Evolutionary conservation across 2,888 invertebrate species (phyloP).

Genomic region (Melanchra persicariae): DNA sequence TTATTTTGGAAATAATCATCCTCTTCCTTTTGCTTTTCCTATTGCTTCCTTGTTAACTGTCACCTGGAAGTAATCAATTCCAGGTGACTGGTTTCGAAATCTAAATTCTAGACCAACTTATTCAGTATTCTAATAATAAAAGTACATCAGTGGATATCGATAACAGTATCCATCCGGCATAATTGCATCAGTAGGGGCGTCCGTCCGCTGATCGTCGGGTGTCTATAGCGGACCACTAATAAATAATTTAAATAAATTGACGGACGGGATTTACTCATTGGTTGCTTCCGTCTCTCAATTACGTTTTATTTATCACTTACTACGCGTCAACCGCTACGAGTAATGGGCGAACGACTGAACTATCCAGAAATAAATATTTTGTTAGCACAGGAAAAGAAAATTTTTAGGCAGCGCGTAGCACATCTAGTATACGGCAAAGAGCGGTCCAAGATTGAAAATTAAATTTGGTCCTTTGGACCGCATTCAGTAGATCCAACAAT

Average conservation of each 20-base stretch:
- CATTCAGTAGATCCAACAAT: background rate
- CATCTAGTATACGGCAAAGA: background rate
- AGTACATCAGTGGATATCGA: conserved; percentile 73
- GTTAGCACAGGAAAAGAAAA: conserved; percentile 3
- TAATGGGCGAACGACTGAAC: conserved; percentile 68
- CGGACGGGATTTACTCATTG: conserved; percentile 91
- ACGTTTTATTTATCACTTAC: conserved; percentile 90
- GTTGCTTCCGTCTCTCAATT: conserved; percentile 90
- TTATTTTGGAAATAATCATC: background rate
- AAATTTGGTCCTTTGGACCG: background rate
- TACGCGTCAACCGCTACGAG: conserved; percentile 80
- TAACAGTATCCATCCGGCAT: conserved; percentile 57
- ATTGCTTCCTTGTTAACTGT: background rate
- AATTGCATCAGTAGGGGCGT: conserved; percentile 78
- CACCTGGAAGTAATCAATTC: background rate
- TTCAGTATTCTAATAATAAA: conserved; percentile 12
- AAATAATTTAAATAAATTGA: conserved; percentile 91
- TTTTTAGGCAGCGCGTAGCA: background rate
- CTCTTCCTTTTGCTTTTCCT: too few species aligned
- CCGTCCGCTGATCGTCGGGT: conserved; percentile 86
- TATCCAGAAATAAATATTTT: conserved; percentile 45
- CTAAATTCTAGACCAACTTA: background rate
- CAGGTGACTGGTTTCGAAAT: background rate
- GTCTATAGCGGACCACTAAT: conserved; percentile 90
- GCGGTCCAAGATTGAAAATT: background rate